Evolutionary conservation across 2,113 vertebrate species (phyloP), one percentile per base, ranked within the genome.

Genomic region (Paraplagusia blochii): DNA sequence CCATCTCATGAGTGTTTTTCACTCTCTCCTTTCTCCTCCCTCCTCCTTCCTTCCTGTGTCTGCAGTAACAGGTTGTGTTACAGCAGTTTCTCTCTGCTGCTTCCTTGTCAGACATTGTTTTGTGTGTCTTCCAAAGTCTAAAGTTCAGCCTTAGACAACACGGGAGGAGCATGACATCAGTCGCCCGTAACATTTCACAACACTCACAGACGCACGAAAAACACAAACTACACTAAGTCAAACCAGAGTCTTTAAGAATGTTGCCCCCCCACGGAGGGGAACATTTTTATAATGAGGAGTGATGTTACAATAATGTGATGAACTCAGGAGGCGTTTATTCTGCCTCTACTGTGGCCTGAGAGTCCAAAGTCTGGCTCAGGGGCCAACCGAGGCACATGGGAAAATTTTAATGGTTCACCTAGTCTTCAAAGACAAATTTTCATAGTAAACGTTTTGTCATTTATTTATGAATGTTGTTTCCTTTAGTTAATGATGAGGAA

Each of bases 271-370:
- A 67, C 40, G 56, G 53, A 29, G 22, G 2, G 45, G 59, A 55
- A 69, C 50, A 72, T 58, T 53, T 74, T 9, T 71, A 66, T 67
- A 56, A 63, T 40, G 75, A 75, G 76, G 72, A 84, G 81, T 73
- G 67, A 61, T 75, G 67, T 71, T 78, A 81, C 71, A 80, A 84
- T 84, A 80, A 84, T 83, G 80, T 87, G 77, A 83, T 73, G 80
- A 83, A 85, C 69, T 29, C 44, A 42, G 69, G 70, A 77, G 61
- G 69, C 54, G 70, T 64, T 62, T 61, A 58, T 64, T 75, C 68
- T 80, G 67, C 66, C 72, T 68, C 72, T 75, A 69, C 75, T 87
- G 69, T 74, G 82, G 81, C 77, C 75, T 82, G 74, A 52, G 53
- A 51, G 76, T 77, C 72, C 22, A 29, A 29, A 29, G 22, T 2